Evolutionary conservation across 2,797 vertebrate genomes (phyloP).

Genomic region (Delichon dasypus): DNA sequence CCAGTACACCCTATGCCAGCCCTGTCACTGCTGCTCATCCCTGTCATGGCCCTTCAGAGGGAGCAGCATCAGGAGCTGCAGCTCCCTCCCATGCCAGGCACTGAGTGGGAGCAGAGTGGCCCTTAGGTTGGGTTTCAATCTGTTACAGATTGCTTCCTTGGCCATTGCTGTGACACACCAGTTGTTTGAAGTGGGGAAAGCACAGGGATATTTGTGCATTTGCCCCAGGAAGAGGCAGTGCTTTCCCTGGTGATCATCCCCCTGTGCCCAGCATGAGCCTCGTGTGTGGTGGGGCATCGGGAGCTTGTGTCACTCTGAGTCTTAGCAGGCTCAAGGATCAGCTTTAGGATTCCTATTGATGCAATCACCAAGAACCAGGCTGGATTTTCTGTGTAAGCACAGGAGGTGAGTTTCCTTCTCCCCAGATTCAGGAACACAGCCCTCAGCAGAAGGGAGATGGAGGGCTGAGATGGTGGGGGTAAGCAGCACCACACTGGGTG

Average conservation of each 20-base stretch:
- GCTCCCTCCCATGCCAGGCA: background rate
- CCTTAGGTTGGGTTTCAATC: background rate
- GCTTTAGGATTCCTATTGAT: background rate
- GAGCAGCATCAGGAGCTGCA: background rate
- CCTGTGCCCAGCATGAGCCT: accelerated
- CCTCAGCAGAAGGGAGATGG: accelerated
- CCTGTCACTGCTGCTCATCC: background rate
- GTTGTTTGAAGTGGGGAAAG: background rate
- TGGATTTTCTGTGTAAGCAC: background rate
- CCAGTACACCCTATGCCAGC: background rate
- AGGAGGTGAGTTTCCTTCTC: background rate
- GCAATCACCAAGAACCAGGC: background rate
- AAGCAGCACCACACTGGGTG: background rate
- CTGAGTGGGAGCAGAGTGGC: background rate
- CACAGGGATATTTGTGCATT: background rate
- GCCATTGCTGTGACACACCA: background rate
- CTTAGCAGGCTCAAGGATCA: background rate
- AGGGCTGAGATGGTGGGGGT: background rate
- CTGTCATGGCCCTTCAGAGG: background rate
- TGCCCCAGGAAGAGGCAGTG: background rate
- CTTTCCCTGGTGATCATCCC: background rate
- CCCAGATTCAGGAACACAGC: background rate
- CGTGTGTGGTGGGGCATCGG: accelerated
- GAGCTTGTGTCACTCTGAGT: accelerated
- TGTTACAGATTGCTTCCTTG: background rate